Percentiles rank a stretch among this genome's conserved stretches.
Evolutionary conservation across 2,888 invertebrate species (phyloP).

Genomic region (Nymphalis polychloros): DNA sequence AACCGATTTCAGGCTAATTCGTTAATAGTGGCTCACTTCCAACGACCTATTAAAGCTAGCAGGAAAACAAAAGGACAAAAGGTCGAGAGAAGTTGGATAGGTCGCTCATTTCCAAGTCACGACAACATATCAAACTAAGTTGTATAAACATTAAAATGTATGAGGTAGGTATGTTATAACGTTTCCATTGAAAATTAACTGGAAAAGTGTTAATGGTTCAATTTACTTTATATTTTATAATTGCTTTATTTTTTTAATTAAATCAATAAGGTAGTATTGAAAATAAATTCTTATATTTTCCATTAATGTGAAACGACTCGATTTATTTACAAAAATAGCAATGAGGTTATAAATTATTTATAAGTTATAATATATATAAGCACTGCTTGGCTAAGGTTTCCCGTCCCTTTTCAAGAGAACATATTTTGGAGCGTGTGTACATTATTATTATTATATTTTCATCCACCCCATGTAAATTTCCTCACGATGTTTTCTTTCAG

Average conservation of each 20-base stretch:
- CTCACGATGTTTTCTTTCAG: too few species aligned
- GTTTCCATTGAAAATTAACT: not conserved
- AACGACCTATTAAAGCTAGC: not conserved
- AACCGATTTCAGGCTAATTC: not conserved
- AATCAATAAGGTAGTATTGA: too few species aligned
- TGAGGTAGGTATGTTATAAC: conserved; percentile 5
- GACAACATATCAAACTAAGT: not conserved
- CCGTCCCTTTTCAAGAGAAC: too few species aligned
- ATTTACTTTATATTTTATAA: not conserved
- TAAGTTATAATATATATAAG: too few species aligned
- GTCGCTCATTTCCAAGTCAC: not conserved
- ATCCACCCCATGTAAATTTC: too few species aligned
- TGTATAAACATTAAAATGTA: conserved; percentile 4
- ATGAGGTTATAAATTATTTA: too few species aligned
- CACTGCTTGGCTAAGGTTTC: too few species aligned
- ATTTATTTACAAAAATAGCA: too few species aligned
- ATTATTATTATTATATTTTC: too few species aligned
- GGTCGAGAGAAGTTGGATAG: conserved; percentile 5
- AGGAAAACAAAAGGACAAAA: conserved; percentile 6
- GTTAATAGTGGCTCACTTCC: not conserved
- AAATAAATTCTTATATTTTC: too few species aligned
- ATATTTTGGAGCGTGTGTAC: too few species aligned
- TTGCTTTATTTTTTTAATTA: not conserved
- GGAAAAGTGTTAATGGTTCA: not conserved
- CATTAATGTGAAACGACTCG: too few species aligned